Base-by-base conservation (phyloP, 2,797 vertebrate species). In the Acrossocheilus fasciatus region DNA sequence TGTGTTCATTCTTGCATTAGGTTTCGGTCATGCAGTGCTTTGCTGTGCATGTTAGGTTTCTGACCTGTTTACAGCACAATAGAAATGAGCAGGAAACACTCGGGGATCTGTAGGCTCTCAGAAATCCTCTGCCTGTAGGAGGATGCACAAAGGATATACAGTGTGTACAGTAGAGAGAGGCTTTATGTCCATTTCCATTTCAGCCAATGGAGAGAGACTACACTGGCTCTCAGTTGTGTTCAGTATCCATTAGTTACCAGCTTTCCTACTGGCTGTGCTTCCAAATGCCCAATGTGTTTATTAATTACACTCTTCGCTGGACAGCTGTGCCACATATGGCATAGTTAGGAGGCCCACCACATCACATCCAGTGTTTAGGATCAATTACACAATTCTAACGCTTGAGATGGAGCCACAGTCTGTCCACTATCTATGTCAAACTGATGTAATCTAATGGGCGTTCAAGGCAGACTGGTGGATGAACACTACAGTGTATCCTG, bases 361-460 rank as follows among this genome's bases (percentile, higher is more conserved):
- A 86, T 73, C 41, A 52, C 41, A 30, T 74, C 54, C 68, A 81
- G 78, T 80, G 84, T 81, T 86, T 86, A 81, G 79, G 85, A 81
- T 86, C 78, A 86, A 81, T 86, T 86, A 86, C 78, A 81, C 79
- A 81, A 81, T 86, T 81, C 57, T 81, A 75, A 81, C 78, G 78
- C 78, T 81, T 81, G 84, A 80, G 41, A 86, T 86, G 68, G 68
- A 85, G 66, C 26, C 68, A 50, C 52, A 80, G 52, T n/a, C 76
- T 62, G 76, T 59, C 41, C 39, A 74, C 52, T 43, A 39, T 74
- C 15, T n/a, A 14, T 41, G 59, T 86, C 70, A 86, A 86, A 52
- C 34, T 68, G 78, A 86, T 75, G 79, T 75, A 47, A 86, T 81
- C 57, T 74, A 41, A 68, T 75, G 23, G 85, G 70, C 68, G 6